These are phyloP conservation scores for Malaclemys terrapin DNA, from an alignment of 2,113 vertebrate genomes.

Conservation along the genomic window DNA sequence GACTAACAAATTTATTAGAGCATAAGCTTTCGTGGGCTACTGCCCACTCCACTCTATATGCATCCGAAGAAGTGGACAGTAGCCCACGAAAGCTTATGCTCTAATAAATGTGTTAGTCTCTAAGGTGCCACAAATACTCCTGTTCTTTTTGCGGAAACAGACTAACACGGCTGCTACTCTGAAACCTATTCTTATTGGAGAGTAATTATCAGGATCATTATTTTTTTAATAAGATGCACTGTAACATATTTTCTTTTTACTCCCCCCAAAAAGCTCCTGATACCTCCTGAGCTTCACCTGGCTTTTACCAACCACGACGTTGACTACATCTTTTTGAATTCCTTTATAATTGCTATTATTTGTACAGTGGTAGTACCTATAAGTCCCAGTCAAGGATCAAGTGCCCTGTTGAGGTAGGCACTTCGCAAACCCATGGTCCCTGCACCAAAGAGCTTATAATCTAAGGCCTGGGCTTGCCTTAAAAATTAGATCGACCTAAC, in stretches of 20 bases:
- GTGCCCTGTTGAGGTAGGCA: neutral
- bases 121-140: too few relatives aligned
- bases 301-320: neutral
- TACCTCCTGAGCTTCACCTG: constrained; percentile 6
- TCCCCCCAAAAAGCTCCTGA: neutral
- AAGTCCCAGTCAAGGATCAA: neutral
- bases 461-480: neutral
- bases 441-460: neutral
- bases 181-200: neutral
- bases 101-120: too few relatives aligned
- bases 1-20: too few relatives aligned
- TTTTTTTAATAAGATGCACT: constrained; percentile 32
- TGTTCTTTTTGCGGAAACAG: too few relatives aligned
- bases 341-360: neutral
- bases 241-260: neutral
- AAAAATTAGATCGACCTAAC: neutral
- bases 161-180: too few relatives aligned
- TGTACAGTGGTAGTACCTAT: neutral
- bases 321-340: neutral
- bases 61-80: too few relatives aligned
- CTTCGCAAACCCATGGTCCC: neutral
- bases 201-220: constrained; percentile 4
- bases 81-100: too few relatives aligned
- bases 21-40: too few relatives aligned
- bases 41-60: too few relatives aligned